A percentile compares a stretch with the other conserved stretches of the same genome.
These are phyloP conservation scores for Callocephalon fimbriatum DNA, from an alignment of 2,113 vertebrate species.

Conservation along the genomic window DNA sequence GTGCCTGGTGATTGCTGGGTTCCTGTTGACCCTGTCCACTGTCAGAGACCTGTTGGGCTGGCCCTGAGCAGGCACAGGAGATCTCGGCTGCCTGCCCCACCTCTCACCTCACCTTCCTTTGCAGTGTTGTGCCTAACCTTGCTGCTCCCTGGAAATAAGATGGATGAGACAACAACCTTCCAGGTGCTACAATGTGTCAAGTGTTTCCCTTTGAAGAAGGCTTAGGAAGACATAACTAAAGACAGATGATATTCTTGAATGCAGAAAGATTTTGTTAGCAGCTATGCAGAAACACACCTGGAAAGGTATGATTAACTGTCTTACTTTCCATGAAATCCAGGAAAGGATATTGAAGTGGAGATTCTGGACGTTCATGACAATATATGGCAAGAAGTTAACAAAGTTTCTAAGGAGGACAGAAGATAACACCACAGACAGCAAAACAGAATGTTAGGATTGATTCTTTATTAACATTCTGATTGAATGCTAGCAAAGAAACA, in stretches of 20 bases:
- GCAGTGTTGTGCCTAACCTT: not conserved
- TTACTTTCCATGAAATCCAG: not conserved
- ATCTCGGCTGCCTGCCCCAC: not conserved
- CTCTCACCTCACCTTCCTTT: not conserved
- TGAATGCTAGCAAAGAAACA: not conserved
- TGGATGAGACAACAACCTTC: not conserved
- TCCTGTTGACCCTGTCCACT: not conserved
- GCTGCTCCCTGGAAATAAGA: too few relatives aligned
- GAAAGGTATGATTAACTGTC: not conserved
- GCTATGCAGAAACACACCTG: not conserved
- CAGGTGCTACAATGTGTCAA: not conserved
- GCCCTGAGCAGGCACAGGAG: not conserved
- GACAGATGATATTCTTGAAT: not conserved
- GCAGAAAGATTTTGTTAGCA: not conserved
- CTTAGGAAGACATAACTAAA: not conserved
- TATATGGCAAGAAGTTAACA: not conserved
- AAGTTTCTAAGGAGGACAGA: not conserved
- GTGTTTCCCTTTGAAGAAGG: not conserved
- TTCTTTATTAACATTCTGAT: not conserved
- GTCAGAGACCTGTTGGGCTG: not conserved
- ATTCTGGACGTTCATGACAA: not conserved
- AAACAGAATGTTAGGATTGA: not conserved
- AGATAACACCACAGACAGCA: not conserved
- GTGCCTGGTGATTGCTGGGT: fast-evolving
- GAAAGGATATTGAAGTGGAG: not conserved